These are phyloP conservation scores for Callosobruchus maculatus DNA, from an alignment of 2,888 invertebrate species.

Conservation along the genomic window DNA sequence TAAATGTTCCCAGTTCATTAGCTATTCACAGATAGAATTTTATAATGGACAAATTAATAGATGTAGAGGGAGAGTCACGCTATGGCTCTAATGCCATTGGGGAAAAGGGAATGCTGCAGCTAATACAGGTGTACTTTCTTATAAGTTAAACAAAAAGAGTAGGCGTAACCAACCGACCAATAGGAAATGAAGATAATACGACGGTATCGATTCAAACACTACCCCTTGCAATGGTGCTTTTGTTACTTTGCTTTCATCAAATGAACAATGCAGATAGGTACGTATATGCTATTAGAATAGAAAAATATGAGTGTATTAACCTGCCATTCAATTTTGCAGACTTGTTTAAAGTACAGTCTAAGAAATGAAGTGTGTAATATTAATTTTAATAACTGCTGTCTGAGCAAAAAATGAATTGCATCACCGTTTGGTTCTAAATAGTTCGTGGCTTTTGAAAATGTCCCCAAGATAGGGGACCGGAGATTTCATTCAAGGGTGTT, in stretches of 20 bases:
- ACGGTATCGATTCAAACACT: not conserved
- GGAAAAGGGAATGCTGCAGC: not conserved
- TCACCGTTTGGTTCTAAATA: too few species aligned
- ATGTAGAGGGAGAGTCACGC: not conserved
- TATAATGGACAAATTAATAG: conserved; percentile 2
- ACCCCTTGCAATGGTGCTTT: not conserved
- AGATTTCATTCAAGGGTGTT: too few species aligned
- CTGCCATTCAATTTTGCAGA: not conserved
- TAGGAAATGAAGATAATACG: not conserved
- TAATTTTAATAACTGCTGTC: too few species aligned
- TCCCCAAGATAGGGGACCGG: too few species aligned
- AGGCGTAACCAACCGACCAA: not conserved
- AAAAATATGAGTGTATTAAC: not conserved
- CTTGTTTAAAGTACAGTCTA: too few species aligned
- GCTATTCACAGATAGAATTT: conserved; percentile 2
- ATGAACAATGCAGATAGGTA: not conserved
- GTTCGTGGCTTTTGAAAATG: too few species aligned
- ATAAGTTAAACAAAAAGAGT: not conserved
- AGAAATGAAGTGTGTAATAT: too few species aligned
- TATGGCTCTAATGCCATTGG: not conserved
- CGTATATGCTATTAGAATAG: not conserved
- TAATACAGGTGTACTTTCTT: not conserved
- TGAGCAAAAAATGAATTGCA: too few species aligned
- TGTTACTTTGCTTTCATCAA: not conserved
- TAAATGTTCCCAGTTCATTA: not conserved